These are phyloP conservation scores for Hermaeophaga mercurialis DNA, from an alignment of 2,888 invertebrate genomes.

Conservation along the genomic window DNA sequence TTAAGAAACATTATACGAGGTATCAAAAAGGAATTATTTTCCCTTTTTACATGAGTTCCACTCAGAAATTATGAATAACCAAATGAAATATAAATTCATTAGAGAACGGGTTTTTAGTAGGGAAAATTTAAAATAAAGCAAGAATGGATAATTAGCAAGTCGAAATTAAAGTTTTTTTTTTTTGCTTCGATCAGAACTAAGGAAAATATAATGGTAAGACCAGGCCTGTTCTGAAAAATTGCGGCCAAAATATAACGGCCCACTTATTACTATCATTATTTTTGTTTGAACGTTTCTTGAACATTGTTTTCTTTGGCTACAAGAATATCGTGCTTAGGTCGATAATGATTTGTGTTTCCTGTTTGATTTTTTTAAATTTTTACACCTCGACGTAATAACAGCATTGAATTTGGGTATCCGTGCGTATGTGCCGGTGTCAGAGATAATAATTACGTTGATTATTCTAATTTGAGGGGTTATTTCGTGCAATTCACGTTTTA, in stretches of 20 bases:
- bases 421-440: slow-evolving; percentile 7
- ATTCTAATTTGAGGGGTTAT: slow-evolving; percentile 10
- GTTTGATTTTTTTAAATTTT: slow-evolving; percentile 17
- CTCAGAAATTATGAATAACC: too few species aligned
- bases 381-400: slow-evolving; percentile 17
- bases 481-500: slow-evolving; percentile 3
- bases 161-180: too few species aligned
- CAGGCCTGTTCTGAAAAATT: too few species aligned
- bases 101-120: too few species aligned
- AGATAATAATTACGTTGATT: slow-evolving; percentile 9
- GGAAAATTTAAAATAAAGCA: too few species aligned
- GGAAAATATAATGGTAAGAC: too few species aligned
- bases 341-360: slow-evolving; percentile 19
- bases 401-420: slow-evolving; percentile 5
- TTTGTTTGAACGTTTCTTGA: slow-evolving; percentile 10
- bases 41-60: too few species aligned
- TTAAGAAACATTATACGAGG: too few species aligned
- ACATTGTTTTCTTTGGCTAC: slow-evolving; percentile 18
- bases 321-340: slow-evolving; percentile 13
- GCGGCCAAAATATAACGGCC: slow-evolving; percentile 19
- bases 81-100: too few species aligned
- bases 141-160: too few species aligned
- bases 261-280: slow-evolving; percentile 26
- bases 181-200: too few species aligned
- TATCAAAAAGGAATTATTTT: too few species aligned